Evolutionary conservation across 2,113 vertebrate genomes (phyloP), one percentile per base, ranked within the genome.

Genomic region (Pomatostomus ruficeps): DNA sequence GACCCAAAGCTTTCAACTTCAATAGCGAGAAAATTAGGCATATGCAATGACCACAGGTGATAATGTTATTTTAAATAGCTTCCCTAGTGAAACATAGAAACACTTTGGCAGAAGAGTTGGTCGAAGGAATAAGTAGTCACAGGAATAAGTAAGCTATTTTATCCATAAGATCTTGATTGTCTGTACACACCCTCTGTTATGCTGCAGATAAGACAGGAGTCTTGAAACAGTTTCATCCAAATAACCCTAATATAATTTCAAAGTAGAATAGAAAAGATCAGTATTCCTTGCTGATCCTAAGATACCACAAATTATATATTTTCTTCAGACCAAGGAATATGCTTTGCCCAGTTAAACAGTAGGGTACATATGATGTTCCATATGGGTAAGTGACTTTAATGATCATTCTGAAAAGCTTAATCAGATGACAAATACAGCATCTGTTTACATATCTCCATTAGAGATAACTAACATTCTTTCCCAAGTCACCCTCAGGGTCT

Each of bases 391-490:
- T 40, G 61, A 91, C 76, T 96, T 91, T 91, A 96, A 93, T 33
- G 52, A 85, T 91, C 83, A 92, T 95, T 91, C 83, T 87, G 74
- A 76, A 93, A 95, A 93, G 89, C 84, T 93, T 93, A 95, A 89
- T 96, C 83, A 95, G 93, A 89, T 93, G 86, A 95, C 49, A 93
- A 93, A 93, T 91, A 48, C 33, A 96, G 91, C 92, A 97, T 94
- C 96, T 97, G 95, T 91, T 96, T 95, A 91, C 61, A 26, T 91
- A 78, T 57, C 68, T 87, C 79, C 89, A 75, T 93, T 93, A 67
- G 73, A 81, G 65, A 78, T 75, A 94, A 85, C 88, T 86, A 94
- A 86, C 35, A 70, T 91, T 95, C 54, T 96, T 97, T 94, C 88
- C 85, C 81, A 94, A 97, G 89, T 90, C 74, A 85, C 57, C 74